Evolutionary conservation across 2,113 vertebrate species (phyloP).

Genomic region (Erpornis zantholeuca): DNA sequence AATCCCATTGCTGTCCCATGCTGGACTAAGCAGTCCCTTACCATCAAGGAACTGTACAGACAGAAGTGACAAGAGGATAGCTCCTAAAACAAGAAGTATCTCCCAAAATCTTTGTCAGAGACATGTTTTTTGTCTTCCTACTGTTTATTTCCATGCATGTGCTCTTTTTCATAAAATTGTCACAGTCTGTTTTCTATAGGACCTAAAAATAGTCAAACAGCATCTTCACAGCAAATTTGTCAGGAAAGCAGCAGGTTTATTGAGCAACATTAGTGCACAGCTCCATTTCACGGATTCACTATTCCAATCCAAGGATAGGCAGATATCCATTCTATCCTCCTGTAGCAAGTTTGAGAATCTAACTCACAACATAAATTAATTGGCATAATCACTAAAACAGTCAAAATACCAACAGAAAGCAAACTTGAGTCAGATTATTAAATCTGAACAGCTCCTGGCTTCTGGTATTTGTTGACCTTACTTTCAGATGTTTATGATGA

Average conservation of each 20-base stretch:
- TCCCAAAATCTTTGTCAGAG: neutral
- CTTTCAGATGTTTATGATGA: neutral
- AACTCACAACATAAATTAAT: neutral
- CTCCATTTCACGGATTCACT: neutral
- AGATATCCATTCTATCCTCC: neutral
- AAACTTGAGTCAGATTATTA: neutral
- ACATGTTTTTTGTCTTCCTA: neutral
- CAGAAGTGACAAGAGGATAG: neutral
- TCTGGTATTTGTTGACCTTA: neutral
- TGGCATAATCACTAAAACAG: neutral
- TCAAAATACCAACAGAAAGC: neutral
- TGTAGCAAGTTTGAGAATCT: neutral
- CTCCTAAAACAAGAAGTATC: neutral
- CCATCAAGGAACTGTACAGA: neutral
- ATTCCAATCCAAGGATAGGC: neutral
- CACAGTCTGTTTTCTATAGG: neutral
- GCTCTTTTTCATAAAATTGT: neutral
- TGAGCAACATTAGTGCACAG: neutral
- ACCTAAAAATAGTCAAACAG: neutral
- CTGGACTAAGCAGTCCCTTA: neutral
- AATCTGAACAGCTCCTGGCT: neutral
- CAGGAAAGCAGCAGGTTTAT: neutral
- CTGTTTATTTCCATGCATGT: neutral
- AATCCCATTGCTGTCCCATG: neutral
- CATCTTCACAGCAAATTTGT: neutral